Evolutionary conservation across 1,140 invertebrate genomes (phyloP).

Genomic region (Drosophila nannoptera): DNA sequence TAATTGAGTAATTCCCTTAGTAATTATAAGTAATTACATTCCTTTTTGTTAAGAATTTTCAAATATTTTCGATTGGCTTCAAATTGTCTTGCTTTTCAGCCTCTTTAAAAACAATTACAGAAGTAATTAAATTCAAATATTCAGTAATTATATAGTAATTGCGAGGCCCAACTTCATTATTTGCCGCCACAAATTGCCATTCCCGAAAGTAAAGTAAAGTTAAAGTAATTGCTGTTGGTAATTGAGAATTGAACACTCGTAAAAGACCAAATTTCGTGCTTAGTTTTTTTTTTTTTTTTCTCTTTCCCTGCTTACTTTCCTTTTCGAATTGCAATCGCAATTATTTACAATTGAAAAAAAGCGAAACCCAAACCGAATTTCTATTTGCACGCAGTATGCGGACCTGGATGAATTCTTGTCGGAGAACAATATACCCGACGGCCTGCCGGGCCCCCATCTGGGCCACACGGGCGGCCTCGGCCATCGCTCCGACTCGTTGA

Average conservation of each 20-base stretch:
- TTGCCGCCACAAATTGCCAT: background rate
- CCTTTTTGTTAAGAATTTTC: too few relatives aligned
- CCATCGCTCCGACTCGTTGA: constrained; percentile 80
- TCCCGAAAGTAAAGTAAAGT: too few relatives aligned
- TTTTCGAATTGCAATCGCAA: too few relatives aligned
- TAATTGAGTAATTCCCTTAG: background rate
- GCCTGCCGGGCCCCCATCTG: constrained; percentile 83
- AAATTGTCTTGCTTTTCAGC: background rate
- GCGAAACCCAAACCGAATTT: constrained; percentile 67
- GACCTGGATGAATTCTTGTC: constrained; percentile 97
- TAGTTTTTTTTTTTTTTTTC: constrained; percentile 15
- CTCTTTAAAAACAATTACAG: background rate
- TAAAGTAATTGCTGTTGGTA: constrained; percentile 10
- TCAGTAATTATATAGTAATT: constrained; percentile 5
- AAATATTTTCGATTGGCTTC: too few relatives aligned
- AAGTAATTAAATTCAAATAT: background rate
- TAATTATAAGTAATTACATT: background rate
- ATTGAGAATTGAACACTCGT: constrained; percentile 3
- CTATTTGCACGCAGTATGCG: constrained; percentile 84
- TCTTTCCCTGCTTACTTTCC: too few relatives aligned
- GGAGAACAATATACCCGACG: constrained; percentile 94
- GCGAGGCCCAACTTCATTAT: background rate
- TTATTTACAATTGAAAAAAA: too few relatives aligned
- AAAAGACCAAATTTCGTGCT: constrained; percentile 4
- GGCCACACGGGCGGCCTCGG: constrained; percentile 79